Evolutionary conservation across 2,113 vertebrate species (phyloP), one percentile per base, ranked within the genome.

Genomic region (Parus major): DNA sequence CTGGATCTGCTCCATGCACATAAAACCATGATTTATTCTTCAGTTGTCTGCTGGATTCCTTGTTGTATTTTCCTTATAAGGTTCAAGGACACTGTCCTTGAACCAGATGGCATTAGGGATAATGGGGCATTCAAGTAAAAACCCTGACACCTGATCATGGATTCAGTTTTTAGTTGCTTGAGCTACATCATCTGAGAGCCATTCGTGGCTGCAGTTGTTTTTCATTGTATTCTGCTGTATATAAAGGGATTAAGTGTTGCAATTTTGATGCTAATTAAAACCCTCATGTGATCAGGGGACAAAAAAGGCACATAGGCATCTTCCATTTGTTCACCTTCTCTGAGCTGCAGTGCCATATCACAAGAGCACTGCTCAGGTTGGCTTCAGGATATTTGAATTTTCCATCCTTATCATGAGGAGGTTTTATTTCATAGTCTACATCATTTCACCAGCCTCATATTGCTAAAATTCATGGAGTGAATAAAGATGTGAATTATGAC

Each of bases 1-100:
- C 88, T 96, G 95, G 94, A 96, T 96, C 87, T 92, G 81, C 89
- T 82, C 95, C 66, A 79, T 42, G 36, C 76, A 87, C 56, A 44
- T 93, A 96, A 97, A 94, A 28, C 29, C 1, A 0, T 82, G 86
- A 97, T 97, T 96, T 93, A 88, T 82, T 68, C 81, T 64, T 75
- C 80, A 82, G 83, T 87, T 36, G 44, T 81, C 87, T 89, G 50
- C 53, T 85, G 77, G 68, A 95, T 57, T 7, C 25, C 41, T 84
- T 81, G 68, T 55, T 83, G 11, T 75, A 59, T 82, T 92, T 35
- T 55, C 72, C 72, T 86, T 97, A 73, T n/a, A 94, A 87, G 42
- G 53, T 50, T 64, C 25, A 71, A 82, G 31, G 72, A 71, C 4
- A 1, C 0, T 79, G 3, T 91, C 53, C 36, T 55, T 72, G 46